Evolutionary conservation across 2,888 invertebrate genomes (phyloP), one percentile per base, ranked within the genome.

Genomic region (Parnassius mnemosyne): DNA sequence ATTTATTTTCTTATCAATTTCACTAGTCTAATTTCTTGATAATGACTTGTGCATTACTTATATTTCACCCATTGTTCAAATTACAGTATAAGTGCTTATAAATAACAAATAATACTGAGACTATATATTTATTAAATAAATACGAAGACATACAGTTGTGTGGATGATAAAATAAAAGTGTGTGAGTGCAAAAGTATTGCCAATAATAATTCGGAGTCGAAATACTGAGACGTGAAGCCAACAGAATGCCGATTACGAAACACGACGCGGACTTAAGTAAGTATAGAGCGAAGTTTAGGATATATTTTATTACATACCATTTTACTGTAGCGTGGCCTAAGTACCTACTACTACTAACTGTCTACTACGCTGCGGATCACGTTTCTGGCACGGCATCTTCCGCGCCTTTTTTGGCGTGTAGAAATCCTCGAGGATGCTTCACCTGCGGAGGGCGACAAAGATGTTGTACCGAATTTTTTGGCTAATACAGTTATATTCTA

Each of bases 171-270:
- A 52, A 41, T 52, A 20, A 13, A 53, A 62, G 53, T 52, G 63
- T 54, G 11, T 54, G 3, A 58, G 16, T 16, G 46, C n/a, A 16
- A 16, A 49, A 43, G 12, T 46, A 46, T 12, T 52, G 52, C 41
- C 16, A 44, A 10, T 16, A 44, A n/a, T 53, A n/a, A n/a, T 61
- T 53, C 20, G 12, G 47, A 44, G 41, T 56, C 46, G 41, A 49
- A 53, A 61, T 46, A 63, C 68, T 71, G 71, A 76, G 72, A 76
- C 72, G 70, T 73, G 77, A 84, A 83, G 72, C 76, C 78, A 69
- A 70, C 70, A 69, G 67, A 80, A 81, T 83, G 80, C 69, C 67
- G 61, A 66, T 68, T 64, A 60, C 65, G 59, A 59, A 63, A 65
- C 64, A 54, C 61, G 64, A 65, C 61, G 63, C 60, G 63, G 67